Evolutionary conservation across 2,888 invertebrate species (phyloP), one percentile per base, ranked within the genome.

Genomic region (Folsomia candida): DNA sequence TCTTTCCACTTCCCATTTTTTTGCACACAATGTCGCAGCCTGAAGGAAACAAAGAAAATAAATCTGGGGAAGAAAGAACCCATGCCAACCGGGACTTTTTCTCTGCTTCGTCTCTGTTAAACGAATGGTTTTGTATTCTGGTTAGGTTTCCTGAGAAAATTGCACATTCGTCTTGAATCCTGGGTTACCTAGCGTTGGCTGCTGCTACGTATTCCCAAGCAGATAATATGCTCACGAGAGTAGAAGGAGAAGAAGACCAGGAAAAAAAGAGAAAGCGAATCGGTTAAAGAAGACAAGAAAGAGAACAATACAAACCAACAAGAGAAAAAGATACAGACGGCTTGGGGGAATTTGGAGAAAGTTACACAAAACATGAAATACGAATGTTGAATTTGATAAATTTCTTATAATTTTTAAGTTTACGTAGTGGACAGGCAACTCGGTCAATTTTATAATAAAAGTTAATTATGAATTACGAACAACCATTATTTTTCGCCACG

Each of bases 41-140:
- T 54, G 20, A 22, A 54, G 54, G 54, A 54, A 54, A 54, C 54
- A 54, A 54, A 54, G 54, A 54, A 54, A 54, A 54, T 54, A 54
- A 54, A 54, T 54, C 54, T 54, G 54, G 54, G 20, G n/a, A n/a
- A 6, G 54, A 54, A 37, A 37, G 14, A 54, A 20, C 18, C 54
- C 54, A 54, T 14, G n/a, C 54, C 54, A 54, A 54, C 54, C 18
- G 54, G 54, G 22, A 54, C 54, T 54, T 54, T 37, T 4, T 37
- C 6, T 37, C 37, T 4, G 37, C 6, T 14, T 14, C 14, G 4
- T 37, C 37, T 37, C 37, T 37, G 37, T 37, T 9, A 37, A 37
- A 37, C 37, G 14, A 14, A 37, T 37, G 37, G 37, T 37, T 37
- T 37, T 37, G 37, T 37, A 37, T 37, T 37, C 37, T 37, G 4